Conservation (phyloP, 2,797 vertebrate genomes). For the Melanogrammus aeglefinus region DNA sequence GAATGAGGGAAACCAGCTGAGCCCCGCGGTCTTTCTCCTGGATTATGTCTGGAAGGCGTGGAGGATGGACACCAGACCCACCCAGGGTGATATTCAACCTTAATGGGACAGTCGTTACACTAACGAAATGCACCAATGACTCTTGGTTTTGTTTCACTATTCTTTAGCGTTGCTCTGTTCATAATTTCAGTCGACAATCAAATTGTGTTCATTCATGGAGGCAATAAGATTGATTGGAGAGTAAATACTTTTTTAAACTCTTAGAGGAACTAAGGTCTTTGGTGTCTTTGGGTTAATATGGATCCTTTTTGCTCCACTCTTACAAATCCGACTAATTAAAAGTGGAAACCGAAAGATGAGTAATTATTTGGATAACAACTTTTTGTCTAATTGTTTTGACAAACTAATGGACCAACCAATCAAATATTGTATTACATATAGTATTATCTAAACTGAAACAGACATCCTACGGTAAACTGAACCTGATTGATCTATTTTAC, state of each 20-base stretch:
- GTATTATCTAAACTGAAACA: too few relatives aligned
- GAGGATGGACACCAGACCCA: neutral
- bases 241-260: neutral
- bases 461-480: neutral
- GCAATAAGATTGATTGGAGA: neutral
- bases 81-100: neutral
- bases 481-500: neutral
- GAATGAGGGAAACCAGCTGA: neutral
- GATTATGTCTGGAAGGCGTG: constrained; percentile 1
- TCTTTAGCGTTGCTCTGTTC: neutral
- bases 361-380: neutral
- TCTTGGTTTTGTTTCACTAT: neutral
- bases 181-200: neutral
- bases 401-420: neutral
- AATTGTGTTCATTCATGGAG: neutral
- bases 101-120: neutral
- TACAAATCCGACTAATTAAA: neutral
- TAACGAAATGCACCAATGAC: neutral
- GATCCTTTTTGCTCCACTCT: neutral
- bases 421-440: neutral
- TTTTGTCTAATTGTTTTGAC: neutral
- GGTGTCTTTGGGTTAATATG: neutral
- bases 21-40: neutral
- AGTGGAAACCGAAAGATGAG: neutral
- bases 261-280: neutral